These are phyloP conservation scores for Myrmecophaga tridactyla DNA, from an alignment of 2,113 vertebrate genomes.

Conservation along the genomic window DNA sequence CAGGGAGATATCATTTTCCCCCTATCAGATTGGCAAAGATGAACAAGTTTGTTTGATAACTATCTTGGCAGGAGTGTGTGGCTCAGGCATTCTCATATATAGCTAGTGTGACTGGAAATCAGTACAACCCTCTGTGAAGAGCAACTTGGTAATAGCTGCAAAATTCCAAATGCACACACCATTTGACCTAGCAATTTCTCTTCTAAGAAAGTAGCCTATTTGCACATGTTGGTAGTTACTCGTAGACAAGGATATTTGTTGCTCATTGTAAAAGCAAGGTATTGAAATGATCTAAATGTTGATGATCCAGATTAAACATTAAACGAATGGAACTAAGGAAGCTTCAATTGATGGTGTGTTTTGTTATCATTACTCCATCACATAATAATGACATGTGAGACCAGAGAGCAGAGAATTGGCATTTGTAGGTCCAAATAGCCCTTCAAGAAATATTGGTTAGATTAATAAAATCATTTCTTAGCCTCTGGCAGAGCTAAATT, in stretches of 20 bases:
- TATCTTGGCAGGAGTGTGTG: conserved; percentile 2
- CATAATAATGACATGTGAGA: too few relatives aligned
- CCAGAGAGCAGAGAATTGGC: background rate
- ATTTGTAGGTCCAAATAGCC: background rate
- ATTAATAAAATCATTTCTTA: background rate
- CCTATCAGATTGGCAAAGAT: conserved; percentile 47
- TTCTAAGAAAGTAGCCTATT: background rate
- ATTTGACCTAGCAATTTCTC: background rate
- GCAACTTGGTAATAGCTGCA: background rate
- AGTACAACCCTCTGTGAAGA: background rate
- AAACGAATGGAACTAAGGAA: background rate
- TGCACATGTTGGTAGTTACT: background rate
- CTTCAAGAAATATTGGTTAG: background rate
- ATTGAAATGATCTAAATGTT: background rate
- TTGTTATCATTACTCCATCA: background rate
- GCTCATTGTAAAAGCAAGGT: background rate
- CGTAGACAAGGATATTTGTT: background rate
- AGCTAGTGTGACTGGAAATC: background rate
- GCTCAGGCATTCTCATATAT: background rate
- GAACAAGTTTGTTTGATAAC: conserved; percentile 34
- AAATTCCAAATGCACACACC: background rate
- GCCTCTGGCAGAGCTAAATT: background rate
- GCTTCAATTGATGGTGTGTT: background rate
- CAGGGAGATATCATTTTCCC: conserved; percentile 7
- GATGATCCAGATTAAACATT: background rate